A percentile compares a stretch with the other conserved stretches of the same genome.
Evolutionary conservation across 2,113 vertebrate genomes (phyloP).

Genomic region (Hypanus sabinus): DNA sequence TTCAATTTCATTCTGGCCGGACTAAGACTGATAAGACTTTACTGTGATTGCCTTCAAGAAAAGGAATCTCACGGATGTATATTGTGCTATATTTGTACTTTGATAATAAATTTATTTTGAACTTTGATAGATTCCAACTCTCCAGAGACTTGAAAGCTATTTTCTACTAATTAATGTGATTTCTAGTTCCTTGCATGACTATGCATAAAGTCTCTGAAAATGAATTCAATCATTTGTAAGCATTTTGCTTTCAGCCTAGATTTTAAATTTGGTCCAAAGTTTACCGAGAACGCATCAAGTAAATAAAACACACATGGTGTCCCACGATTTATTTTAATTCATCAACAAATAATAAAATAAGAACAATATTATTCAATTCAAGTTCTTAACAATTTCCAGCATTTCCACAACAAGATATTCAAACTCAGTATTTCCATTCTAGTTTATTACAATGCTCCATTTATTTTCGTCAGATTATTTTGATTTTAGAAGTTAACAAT

Average conservation of each 20-base stretch:
- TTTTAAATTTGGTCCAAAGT: background rate
- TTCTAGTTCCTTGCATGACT: background rate
- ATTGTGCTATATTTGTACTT: no score
- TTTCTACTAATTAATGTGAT: constrained; percentile 21
- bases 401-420: background rate
- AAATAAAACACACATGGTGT: background rate
- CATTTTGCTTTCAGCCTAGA: background rate
- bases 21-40: background rate
- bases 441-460: background rate
- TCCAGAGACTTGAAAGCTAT: background rate
- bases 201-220: background rate
- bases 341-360: background rate
- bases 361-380: background rate
- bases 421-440: background rate
- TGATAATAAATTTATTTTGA: no score
- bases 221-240: background rate
- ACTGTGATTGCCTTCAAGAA: no score
- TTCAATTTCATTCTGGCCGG: background rate
- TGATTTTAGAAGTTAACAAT: background rate
- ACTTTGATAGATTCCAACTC: background rate
- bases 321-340: background rate
- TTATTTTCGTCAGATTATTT: background rate
- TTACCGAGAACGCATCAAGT: background rate
- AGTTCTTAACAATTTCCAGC: no score
- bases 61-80: no score